A percentile compares a stretch with the other conserved stretches of the same genome.
Evolutionary conservation across 2,797 vertebrate genomes (phyloP).

Genomic region (Spatula versicolor): DNA sequence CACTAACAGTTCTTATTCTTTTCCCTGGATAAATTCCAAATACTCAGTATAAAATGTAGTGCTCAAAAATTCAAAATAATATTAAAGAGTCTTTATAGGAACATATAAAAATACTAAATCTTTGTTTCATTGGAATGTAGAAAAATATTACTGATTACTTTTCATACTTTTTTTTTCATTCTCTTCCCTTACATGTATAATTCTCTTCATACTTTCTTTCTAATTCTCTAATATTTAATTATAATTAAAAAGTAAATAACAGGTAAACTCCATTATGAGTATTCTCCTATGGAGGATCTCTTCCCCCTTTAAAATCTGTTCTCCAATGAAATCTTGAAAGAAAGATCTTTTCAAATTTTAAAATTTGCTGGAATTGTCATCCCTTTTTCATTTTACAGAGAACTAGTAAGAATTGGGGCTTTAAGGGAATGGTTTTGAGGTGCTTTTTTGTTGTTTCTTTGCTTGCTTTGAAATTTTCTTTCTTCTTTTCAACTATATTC

Average conservation of each 20-base stretch:
- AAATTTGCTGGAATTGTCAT: not conserved
- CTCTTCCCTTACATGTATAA: not conserved
- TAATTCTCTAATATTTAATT: too few species aligned
- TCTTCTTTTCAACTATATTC: not conserved
- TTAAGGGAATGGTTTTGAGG: not conserved
- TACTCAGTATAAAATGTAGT: not conserved
- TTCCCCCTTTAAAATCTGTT: not conserved
- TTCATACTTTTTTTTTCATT: not conserved
- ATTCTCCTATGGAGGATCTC: not conserved
- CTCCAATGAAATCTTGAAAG: not conserved
- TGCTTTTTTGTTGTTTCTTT: not conserved
- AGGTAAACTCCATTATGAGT: not conserved
- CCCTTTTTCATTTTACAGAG: not conserved
- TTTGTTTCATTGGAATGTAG: not conserved
- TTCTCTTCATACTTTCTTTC: not conserved
- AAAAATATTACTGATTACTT: not conserved
- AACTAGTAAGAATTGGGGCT: not conserved
- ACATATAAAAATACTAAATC: not conserved
- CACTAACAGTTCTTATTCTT: not conserved
- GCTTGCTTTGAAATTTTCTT: not conserved
- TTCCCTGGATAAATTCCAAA: not conserved
- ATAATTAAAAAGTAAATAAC: not conserved
- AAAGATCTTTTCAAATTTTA: not conserved
- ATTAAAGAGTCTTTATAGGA: not conserved
- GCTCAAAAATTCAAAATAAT: not conserved